phyloP scores from a whole-genome alignment of 1,140 invertebrate genomes.

The Parasteatoda tepidariorum region DNA sequence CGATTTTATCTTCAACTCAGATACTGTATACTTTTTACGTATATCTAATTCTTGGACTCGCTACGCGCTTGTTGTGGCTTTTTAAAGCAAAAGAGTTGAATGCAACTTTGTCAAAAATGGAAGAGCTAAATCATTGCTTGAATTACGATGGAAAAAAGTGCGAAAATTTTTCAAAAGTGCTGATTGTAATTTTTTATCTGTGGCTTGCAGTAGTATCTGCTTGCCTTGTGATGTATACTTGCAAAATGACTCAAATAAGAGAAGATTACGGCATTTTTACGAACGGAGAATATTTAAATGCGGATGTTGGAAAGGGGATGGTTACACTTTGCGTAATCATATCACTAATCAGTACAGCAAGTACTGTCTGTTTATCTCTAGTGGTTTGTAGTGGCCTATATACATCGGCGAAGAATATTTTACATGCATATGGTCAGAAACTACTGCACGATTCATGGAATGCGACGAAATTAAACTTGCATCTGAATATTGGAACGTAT shows the following conservation, averaged over 20 bases:
- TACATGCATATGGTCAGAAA: background rate
- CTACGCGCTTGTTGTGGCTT: background rate
- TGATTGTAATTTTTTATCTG: background rate
- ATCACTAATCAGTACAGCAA: background rate
- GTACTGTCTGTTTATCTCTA: background rate
- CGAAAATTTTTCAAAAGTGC: too few species aligned
- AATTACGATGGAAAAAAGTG: background rate
- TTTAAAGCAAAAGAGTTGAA: background rate
- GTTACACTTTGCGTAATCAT: background rate
- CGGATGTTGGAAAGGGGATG: background rate
- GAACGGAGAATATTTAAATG: too few species aligned
- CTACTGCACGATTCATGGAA: background rate
- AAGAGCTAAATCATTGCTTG: background rate
- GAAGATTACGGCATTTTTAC: background rate
- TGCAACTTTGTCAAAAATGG: background rate
- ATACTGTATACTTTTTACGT: conserved; percentile 13
- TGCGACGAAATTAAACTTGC: background rate
- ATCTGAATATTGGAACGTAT: background rate
- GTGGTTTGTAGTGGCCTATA: background rate
- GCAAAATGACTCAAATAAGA: background rate
- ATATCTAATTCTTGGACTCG: background rate
- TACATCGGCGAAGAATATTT: background rate
- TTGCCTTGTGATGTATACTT: background rate
- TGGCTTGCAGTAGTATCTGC: background rate
- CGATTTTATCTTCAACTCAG: background rate